A percentile compares a stretch with the other conserved stretches of the same genome.
These are phyloP conservation scores for Festucalex cinctus DNA, from an alignment of 2,113 vertebrate genomes.

Conservation along the genomic window DNA sequence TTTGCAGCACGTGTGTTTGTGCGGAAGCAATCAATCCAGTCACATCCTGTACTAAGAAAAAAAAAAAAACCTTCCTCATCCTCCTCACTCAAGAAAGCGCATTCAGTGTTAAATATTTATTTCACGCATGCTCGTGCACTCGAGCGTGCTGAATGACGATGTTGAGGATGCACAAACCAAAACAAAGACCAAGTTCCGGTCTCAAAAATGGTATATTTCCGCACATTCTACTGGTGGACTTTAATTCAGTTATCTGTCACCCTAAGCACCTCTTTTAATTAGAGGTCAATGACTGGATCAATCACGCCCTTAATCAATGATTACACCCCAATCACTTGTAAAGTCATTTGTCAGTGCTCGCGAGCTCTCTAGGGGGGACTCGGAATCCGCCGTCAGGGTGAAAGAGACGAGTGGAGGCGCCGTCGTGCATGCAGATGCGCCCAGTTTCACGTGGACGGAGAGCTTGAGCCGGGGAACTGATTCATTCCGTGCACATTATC, in stretches of 20 bases:
- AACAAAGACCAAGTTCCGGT: background rate
- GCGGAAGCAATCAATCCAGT: conserved; percentile 20
- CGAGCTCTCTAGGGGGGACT: background rate
- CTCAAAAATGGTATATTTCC: background rate
- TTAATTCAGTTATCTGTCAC: background rate
- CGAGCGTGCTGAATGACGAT: background rate
- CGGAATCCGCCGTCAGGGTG: background rate
- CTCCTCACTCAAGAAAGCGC: background rate
- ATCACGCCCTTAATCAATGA: conserved; percentile 36
- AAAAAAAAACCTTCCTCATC: background rate
- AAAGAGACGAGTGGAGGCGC: conserved; percentile 9
- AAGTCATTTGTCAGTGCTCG: conserved; percentile 42
- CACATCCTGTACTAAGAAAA: background rate
- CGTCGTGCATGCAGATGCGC: conserved; percentile 17
- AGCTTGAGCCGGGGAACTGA: background rate
- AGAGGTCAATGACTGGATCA: conserved; percentile 37
- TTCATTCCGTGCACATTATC: background rate
- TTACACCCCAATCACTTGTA: conserved; percentile 37
- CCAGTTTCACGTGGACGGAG: background rate
- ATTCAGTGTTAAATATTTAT: conserved; percentile 7
- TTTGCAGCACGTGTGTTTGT: background rate
- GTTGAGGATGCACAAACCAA: background rate
- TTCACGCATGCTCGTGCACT: background rate
- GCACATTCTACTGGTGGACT: background rate
- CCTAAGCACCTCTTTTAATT: conserved; percentile 19